Evolutionary conservation across 2,797 vertebrate genomes (phyloP).

Genomic region (Ammospiza maritima): DNA sequence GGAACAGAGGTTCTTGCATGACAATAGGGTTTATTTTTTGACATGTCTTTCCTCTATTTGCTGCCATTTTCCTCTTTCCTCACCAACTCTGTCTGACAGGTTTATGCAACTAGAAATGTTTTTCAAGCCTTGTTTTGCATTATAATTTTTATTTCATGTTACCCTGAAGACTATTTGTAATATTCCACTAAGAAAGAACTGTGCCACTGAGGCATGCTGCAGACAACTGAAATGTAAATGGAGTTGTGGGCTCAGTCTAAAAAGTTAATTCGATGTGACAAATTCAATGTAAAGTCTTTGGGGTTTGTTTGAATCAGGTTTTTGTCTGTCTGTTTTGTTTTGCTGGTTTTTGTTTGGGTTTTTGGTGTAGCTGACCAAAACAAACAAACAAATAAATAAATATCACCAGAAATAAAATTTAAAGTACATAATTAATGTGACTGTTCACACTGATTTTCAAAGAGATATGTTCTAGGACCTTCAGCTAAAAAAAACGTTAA

Average conservation of each 20-base stretch:
- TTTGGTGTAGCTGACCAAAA: neutral
- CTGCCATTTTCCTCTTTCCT: neutral
- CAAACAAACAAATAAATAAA: neutral
- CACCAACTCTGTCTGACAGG: neutral
- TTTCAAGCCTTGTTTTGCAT: neutral
- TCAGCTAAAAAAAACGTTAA: neutral
- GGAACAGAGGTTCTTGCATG: neutral
- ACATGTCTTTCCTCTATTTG: neutral
- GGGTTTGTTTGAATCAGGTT: accelerated
- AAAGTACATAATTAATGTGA: neutral
- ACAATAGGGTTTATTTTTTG: neutral
- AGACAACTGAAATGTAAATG: neutral
- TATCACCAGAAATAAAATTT: neutral
- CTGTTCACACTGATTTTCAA: neutral
- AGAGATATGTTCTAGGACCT: neutral
- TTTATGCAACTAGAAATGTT: neutral
- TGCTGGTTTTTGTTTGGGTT: neutral
- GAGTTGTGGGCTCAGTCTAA: neutral
- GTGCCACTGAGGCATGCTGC: neutral
- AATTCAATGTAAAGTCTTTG: neutral
- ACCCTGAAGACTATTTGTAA: neutral
- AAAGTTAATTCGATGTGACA: neutral
- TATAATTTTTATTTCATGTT: neutral
- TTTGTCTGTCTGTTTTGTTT: neutral
- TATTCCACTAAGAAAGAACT: neutral